These are phyloP conservation scores for Setipinna tenuifilis DNA, from an alignment of 2,797 vertebrate genomes.

Conservation along the genomic window DNA sequence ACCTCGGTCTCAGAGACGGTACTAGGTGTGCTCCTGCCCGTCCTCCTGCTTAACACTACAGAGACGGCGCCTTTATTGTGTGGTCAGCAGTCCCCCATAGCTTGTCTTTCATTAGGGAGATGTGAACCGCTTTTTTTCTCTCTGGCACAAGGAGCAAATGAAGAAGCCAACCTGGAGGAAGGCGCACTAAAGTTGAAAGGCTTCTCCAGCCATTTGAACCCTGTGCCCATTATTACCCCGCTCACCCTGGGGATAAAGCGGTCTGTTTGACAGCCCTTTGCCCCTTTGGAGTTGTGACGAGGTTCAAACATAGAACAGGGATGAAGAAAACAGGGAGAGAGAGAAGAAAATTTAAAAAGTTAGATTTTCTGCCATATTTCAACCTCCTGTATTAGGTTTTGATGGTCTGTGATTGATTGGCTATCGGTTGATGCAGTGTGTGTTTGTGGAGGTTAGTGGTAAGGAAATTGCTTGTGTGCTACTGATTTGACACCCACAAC, in stretches of 20 bases:
- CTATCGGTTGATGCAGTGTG: constrained; percentile 70
- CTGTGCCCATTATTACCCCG: constrained; percentile 69
- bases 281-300: constrained; percentile 19
- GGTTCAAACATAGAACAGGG: constrained; percentile 37
- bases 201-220: constrained; percentile 75
- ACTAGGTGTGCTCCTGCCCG: constrained; percentile 58
- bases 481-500: constrained; percentile 29
- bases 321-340: constrained; percentile 21
- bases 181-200: constrained; percentile 68
- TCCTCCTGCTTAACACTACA: constrained; percentile 67
- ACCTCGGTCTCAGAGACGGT: constrained; percentile 58
- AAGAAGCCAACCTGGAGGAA: constrained; percentile 65
- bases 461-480: constrained; percentile 49
- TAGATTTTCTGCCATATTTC: neutral
- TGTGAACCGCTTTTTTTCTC: constrained; percentile 36
- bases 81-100: constrained; percentile 70
- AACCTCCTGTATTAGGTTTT: constrained; percentile 48
- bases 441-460: constrained; percentile 75
- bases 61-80: constrained; percentile 65
- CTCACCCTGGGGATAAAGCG: constrained; percentile 70
- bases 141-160: constrained; percentile 55
- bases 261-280: constrained; percentile 68
- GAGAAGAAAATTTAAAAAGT: neutral
- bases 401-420: constrained; percentile 77
- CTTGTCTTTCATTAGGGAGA: constrained; percentile 57